These are phyloP conservation scores for Wiebesia pumilae DNA, from an alignment of 1,140 invertebrate species.

Conservation along the genomic window DNA sequence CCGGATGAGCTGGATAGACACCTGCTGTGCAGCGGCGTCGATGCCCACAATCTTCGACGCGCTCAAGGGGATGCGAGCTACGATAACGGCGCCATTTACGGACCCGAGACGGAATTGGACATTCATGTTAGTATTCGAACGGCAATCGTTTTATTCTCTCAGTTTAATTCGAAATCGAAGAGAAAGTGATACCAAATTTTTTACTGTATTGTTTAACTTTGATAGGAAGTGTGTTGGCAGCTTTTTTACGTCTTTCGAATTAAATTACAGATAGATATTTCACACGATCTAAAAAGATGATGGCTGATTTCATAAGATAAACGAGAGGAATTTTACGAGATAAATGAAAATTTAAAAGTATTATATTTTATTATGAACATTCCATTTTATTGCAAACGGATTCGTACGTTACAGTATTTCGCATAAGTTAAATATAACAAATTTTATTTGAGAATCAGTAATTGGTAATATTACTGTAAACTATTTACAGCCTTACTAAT, in stretches of 20 bases:
- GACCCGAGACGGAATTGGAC: slow-evolving; percentile 73
- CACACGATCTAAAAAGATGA: too few species aligned
- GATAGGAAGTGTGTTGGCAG: too few species aligned
- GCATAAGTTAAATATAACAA: background rate
- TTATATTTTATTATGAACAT: too few species aligned
- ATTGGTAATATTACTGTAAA: background rate
- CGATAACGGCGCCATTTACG: slow-evolving; percentile 73
- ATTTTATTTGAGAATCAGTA: background rate
- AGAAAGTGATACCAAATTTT: background rate
- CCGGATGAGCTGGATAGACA: slow-evolving; percentile 90
- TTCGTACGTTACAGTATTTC: background rate
- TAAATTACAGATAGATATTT: too few species aligned
- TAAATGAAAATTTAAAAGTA: too few species aligned
- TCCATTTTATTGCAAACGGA: background rate
- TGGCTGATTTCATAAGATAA: too few species aligned
- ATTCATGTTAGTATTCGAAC: slow-evolving; percentile 69
- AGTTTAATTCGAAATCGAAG: background rate
- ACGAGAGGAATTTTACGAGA: too few species aligned
- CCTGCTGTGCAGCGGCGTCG: slow-evolving; percentile 79
- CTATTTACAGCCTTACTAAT: background rate
- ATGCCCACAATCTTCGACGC: slow-evolving; percentile 67
- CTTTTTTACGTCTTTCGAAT: too few species aligned
- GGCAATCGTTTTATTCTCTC: background rate
- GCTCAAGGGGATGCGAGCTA: slow-evolving; percentile 63
- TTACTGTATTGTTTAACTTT: background rate